phyloP scores from a whole-genome alignment of 2,113 vertebrate genomes.

The Corythornis madagascariensis region DNA sequence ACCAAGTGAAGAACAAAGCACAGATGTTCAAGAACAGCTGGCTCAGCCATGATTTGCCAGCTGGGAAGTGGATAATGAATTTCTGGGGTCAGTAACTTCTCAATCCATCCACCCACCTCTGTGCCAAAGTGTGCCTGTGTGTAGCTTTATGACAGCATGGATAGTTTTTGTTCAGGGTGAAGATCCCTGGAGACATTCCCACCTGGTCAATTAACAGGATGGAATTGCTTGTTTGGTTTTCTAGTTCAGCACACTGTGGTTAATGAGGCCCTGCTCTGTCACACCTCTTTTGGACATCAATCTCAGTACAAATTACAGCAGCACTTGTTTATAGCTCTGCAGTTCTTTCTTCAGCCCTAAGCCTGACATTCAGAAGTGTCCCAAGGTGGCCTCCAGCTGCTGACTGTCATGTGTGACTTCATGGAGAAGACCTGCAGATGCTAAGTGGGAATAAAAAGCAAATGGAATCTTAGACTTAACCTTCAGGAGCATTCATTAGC shows the following conservation, averaged over 20 bases:
- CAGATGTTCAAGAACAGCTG: neutral
- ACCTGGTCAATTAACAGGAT: neutral
- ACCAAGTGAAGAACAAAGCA: neutral
- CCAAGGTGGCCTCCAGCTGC: neutral
- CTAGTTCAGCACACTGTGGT: neutral
- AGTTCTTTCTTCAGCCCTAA: neutral
- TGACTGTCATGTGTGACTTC: neutral
- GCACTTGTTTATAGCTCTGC: neutral
- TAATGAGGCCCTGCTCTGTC: neutral
- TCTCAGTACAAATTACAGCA: neutral
- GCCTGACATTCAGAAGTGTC: neutral
- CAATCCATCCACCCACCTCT: rapidly evolving
- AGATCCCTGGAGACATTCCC: neutral
- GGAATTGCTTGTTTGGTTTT: neutral
- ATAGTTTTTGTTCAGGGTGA: neutral
- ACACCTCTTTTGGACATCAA: neutral
- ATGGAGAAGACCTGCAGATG: neutral
- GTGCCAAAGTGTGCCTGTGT: neutral
- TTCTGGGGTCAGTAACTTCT: neutral
- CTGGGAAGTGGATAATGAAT: neutral
- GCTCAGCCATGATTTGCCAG: neutral
- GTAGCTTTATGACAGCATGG: neutral
- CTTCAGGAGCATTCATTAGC: neutral
- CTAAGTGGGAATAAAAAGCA: neutral
- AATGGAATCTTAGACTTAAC: neutral